Conservation (phyloP, 2,113 vertebrate species). For the Eublepharis macularius region DNA sequence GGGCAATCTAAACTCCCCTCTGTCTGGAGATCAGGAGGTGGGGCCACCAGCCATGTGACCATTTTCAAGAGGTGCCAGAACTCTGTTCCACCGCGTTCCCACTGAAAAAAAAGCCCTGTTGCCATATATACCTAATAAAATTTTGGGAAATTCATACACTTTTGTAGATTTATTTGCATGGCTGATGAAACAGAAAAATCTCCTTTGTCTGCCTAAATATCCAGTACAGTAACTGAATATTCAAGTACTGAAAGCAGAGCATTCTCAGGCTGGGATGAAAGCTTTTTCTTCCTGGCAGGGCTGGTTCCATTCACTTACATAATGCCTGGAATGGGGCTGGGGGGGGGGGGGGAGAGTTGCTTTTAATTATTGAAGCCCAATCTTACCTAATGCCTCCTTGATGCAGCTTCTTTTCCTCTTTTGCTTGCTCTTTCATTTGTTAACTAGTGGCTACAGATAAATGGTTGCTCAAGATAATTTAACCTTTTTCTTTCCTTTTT, state of each 20-base stretch:
- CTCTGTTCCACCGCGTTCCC: too few relatives aligned
- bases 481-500: not conserved
- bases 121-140: too few relatives aligned
- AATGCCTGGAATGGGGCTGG: fast-evolving
- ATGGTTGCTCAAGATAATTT: not conserved
- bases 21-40: too few relatives aligned
- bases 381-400: slow-evolving; percentile 8
- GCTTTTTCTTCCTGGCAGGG: slow-evolving; percentile 30
- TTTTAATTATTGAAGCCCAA: slow-evolving; percentile 48
- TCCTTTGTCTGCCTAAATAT: not conserved
- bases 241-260: not conserved
- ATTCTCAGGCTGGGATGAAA: fast-evolving
- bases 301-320: not conserved
- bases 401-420: slow-evolving; percentile 37
- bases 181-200: not conserved
- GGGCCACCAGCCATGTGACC: too few relatives aligned
- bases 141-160: too few relatives aligned
- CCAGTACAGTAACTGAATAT: not conserved
- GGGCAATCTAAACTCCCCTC: too few relatives aligned
- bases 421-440: slow-evolving; percentile 9
- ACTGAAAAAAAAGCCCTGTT: too few relatives aligned
- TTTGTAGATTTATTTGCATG: too few relatives aligned
- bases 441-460: not conserved
- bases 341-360: slow-evolving; percentile 20
- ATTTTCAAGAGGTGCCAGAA: too few relatives aligned